phyloP scores from a whole-genome alignment of 2,888 invertebrate species.

The Mythimna loreyi region DNA sequence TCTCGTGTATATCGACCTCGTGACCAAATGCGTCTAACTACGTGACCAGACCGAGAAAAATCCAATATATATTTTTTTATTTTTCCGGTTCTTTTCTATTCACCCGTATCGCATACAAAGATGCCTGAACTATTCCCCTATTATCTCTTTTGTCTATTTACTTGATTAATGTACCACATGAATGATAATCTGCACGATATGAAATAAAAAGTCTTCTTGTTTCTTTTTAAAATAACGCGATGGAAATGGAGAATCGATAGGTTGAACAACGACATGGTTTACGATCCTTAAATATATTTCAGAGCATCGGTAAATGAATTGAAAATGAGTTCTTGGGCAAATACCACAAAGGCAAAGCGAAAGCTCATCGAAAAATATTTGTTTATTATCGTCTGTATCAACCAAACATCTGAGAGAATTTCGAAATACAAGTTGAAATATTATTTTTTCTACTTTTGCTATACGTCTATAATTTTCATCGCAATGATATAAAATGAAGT shows the following conservation, averaged over 20 bases:
- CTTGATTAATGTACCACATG: background rate
- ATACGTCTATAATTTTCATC: background rate
- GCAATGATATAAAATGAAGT: too few species aligned
- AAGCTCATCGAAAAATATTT: conserved; percentile 2
- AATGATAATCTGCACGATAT: background rate
- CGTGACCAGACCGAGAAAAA: conserved; percentile 55
- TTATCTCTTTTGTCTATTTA: background rate
- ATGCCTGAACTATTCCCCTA: background rate
- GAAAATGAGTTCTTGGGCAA: conserved; percentile 30
- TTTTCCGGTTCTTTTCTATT: conserved; percentile 19
- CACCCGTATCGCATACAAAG: conserved; percentile 23
- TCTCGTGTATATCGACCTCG: conserved; percentile 31
- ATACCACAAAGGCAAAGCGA: conserved; percentile 9
- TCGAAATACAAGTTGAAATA: background rate
- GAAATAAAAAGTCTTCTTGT: background rate
- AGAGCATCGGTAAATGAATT: conserved; percentile 28
- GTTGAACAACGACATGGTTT: conserved; percentile 5
- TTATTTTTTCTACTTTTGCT: background rate
- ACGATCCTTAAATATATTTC: conserved; percentile 5
- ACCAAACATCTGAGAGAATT: background rate
- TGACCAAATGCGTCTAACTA: conserved; percentile 42
- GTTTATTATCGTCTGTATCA: conserved; percentile 8
- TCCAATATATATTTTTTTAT: conserved; percentile 47
- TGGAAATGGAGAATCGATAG: background rate
- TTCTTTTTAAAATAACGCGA: background rate